phyloP scores from a whole-genome alignment of 1,140 invertebrate genomes.

The Uloborus diversus region DNA sequence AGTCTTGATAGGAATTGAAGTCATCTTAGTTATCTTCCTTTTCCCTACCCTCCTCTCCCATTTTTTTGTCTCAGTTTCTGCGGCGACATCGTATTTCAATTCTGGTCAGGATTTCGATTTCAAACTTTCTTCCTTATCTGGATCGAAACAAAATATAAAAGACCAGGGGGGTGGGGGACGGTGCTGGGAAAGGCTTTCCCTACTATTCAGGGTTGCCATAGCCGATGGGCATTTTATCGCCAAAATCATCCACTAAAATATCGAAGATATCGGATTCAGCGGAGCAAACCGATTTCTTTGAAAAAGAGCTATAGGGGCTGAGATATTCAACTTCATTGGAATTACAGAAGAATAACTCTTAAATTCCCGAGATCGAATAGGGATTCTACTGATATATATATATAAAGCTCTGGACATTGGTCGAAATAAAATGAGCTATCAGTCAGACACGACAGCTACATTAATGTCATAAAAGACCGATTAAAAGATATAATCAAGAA shows the following conservation, averaged over 20 bases:
- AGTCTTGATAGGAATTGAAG: constrained; percentile 22
- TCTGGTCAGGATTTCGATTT: constrained; percentile 54
- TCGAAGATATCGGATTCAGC: constrained; percentile 44
- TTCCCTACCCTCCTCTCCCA: neutral
- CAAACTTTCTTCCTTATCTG: constrained; percentile 53
- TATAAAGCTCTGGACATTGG: too few relatives aligned
- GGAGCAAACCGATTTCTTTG: constrained; percentile 34
- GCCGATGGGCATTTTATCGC: constrained; percentile 48
- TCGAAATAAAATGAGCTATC: too few relatives aligned
- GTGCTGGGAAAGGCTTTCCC: constrained; percentile 22
- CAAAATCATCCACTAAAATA: constrained; percentile 52
- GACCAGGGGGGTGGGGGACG: neutral
- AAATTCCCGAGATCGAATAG: constrained; percentile 14
- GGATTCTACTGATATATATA: too few relatives aligned
- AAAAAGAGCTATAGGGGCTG: neutral
- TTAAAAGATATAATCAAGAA: too few relatives aligned
- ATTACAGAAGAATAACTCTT: constrained; percentile 40
- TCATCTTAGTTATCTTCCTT: constrained; percentile 48
- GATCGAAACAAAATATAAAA: constrained; percentile 35
- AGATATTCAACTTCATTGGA: constrained; percentile 28
- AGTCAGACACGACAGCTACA: too few relatives aligned
- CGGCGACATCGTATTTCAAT: constrained; percentile 54
- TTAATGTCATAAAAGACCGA: too few relatives aligned
- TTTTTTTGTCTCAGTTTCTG: constrained; percentile 48
- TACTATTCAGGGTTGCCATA: constrained; percentile 40